Conservation (phyloP, 2,113 vertebrate species). For the Zootoca vivipara region DNA sequence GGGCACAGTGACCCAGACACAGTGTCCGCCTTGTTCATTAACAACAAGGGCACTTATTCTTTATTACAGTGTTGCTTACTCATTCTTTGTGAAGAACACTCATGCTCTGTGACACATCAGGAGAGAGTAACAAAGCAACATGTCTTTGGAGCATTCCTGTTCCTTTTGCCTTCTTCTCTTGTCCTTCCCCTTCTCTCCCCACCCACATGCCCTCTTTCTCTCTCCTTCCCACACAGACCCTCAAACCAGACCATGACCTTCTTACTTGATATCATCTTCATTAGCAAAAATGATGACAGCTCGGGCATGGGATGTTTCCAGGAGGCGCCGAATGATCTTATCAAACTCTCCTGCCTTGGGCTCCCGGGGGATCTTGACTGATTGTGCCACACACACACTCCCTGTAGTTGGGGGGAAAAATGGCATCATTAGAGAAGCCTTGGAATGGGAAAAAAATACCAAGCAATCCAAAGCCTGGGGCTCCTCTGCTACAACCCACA, state of each 20-base stretch:
- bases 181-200: background rate
- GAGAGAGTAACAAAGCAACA: background rate
- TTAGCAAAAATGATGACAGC: conserved; percentile 93
- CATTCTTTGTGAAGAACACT: background rate
- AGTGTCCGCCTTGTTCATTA: background rate
- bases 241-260: background rate
- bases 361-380: conserved; percentile 93
- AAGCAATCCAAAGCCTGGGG: background rate
- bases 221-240: background rate
- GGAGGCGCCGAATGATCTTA: conserved; percentile 90
- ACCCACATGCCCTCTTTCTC: background rate
- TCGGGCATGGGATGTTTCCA: conserved; percentile 90
- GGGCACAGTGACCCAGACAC: background rate
- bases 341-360: conserved; percentile 89
- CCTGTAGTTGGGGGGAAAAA: conserved; percentile 73
- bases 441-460: background rate
- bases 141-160: background rate
- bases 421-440: background rate
- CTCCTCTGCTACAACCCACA: background rate
- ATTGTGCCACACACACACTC: conserved; percentile 91
- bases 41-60: background rate
- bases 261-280: conserved; percentile 94
- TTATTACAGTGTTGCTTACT: background rate
- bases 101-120: background rate
- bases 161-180: background rate